Evolutionary conservation across 2,113 vertebrate species (phyloP).

Genomic region (Cynopterus brachyotis): DNA sequence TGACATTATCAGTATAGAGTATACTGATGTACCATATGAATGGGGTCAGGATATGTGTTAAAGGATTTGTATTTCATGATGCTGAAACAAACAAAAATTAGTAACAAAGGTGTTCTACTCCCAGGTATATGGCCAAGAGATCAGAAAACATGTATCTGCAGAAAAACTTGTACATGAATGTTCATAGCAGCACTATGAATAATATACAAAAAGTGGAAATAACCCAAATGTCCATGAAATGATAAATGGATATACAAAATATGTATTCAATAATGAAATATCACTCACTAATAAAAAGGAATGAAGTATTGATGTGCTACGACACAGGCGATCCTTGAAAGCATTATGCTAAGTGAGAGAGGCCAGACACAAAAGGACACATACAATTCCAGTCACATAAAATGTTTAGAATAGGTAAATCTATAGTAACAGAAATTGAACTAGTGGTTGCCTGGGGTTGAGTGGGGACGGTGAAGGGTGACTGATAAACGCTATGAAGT

Average conservation of each 20-base stretch:
- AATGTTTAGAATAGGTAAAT: neutral
- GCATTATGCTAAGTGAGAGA: constrained; percentile 1
- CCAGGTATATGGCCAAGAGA: neutral
- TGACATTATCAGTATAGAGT: constrained; percentile 77
- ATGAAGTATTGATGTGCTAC: neutral
- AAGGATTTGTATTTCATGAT: constrained; percentile 81
- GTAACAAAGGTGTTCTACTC: neutral
- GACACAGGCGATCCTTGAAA: constrained; percentile 19
- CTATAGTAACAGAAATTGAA: neutral
- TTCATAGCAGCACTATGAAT: constrained; percentile 1
- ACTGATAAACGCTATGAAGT: neutral
- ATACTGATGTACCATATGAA: constrained; percentile 70
- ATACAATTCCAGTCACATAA: neutral
- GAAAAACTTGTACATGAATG: neutral
- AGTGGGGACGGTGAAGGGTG: neutral
- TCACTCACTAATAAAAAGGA: neutral
- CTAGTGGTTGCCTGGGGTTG: neutral
- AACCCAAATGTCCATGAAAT: neutral
- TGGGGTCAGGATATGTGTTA: constrained; percentile 77
- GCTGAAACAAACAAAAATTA: constrained; percentile 79
- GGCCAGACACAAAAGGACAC: neutral
- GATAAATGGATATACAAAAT: constrained; percentile 6
- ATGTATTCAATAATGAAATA: neutral
- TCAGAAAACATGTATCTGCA: neutral
- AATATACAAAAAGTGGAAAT: constrained; percentile 25